phyloP scores from a whole-genome alignment of 1,140 invertebrate species.

The Callitettix versicolor region DNA sequence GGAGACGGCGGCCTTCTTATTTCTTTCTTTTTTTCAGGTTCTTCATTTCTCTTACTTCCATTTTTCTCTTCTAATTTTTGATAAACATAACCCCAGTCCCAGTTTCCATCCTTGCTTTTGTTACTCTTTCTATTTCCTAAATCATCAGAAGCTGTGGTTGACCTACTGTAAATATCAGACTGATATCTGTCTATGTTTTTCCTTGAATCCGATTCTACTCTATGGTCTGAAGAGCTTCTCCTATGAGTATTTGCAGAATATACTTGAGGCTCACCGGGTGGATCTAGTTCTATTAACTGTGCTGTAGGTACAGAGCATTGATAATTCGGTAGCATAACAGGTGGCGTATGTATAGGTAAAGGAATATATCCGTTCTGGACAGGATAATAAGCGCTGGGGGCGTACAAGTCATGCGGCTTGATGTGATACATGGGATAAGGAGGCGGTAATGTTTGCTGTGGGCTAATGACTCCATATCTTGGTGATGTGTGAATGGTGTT shows the following conservation, averaged over 20 bases:
- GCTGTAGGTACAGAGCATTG: constrained; percentile 41
- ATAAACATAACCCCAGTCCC: constrained; percentile 71
- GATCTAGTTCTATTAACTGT: constrained; percentile 59
- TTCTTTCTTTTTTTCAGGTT: not conserved
- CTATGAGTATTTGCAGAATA: constrained; percentile 8
- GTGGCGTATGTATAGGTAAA: not conserved
- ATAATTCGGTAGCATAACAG: constrained; percentile 7
- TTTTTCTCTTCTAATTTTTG: constrained; percentile 13
- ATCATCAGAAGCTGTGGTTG: constrained; percentile 16
- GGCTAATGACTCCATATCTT: constrained; percentile 3
- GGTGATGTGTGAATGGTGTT: constrained; percentile 14
- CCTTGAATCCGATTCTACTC: constrained; percentile 6
- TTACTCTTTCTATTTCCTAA: constrained; percentile 4
- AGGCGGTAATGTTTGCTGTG: not conserved
- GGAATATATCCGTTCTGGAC: constrained; percentile 22
- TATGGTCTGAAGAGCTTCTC: constrained; percentile 17
- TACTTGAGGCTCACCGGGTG: constrained; percentile 5
- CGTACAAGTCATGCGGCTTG: constrained; percentile 14
- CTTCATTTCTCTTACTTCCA: constrained; percentile 1
- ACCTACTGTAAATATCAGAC: constrained; percentile 13
- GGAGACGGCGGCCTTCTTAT: constrained; percentile 2
- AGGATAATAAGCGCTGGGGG: not conserved
- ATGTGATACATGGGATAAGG: constrained; percentile 15
- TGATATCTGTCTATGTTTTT: constrained; percentile 13
- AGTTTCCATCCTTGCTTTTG: constrained; percentile 27